Evolutionary conservation across 2,888 invertebrate genomes (phyloP).

Genomic region (Aproaerema taeniolella): DNA sequence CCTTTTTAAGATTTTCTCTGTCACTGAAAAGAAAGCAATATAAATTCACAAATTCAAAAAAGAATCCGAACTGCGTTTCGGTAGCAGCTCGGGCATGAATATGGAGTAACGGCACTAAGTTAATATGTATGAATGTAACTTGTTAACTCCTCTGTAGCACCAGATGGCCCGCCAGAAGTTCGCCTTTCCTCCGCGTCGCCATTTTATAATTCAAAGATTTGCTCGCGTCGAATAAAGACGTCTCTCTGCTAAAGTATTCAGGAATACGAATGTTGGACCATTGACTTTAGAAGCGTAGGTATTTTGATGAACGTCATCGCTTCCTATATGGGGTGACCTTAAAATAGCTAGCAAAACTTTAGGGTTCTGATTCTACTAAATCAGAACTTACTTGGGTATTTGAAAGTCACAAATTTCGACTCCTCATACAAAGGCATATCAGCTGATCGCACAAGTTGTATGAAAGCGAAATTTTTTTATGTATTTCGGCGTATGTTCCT

Average conservation of each 20-base stretch:
- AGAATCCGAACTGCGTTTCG: conserved; percentile 18
- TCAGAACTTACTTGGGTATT: too few relatives aligned
- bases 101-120: conserved; percentile 52
- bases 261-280: conserved; percentile 21
- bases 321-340: too few relatives aligned
- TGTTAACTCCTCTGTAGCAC: conserved; percentile 40
- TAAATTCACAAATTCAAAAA: too few relatives aligned
- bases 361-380: too few relatives aligned
- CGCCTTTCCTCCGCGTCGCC: conserved; percentile 47
- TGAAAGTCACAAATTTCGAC: background rate
- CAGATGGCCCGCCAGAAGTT: conserved; percentile 42
- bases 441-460: too few relatives aligned
- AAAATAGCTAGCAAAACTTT: background rate
- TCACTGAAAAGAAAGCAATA: too few relatives aligned
- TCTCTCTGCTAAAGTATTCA: conserved; percentile 59
- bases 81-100: conserved; percentile 40
- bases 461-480: too few relatives aligned
- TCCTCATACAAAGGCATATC: too few relatives aligned
- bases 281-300: background rate
- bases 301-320: too few relatives aligned
- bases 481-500: too few relatives aligned
- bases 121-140: conserved; percentile 72
- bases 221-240: conserved; percentile 58
- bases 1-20: too few relatives aligned
- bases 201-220: conserved; percentile 72